Base-by-base conservation (phyloP, 2,888 invertebrate species). In the Cosmia trapezina region DNA sequence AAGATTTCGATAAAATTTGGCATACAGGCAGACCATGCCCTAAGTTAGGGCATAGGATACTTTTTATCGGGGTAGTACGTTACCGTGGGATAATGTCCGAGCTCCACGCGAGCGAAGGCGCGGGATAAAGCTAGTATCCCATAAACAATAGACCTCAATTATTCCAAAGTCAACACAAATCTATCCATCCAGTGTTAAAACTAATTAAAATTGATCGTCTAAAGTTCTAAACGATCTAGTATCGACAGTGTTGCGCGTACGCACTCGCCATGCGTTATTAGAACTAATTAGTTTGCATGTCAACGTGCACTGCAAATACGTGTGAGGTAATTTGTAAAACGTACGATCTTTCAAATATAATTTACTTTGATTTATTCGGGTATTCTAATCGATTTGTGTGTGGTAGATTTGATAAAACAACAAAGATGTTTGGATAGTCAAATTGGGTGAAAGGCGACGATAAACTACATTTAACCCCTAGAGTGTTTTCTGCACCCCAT, bases 201-300 rank as follows among this genome's bases (percentile, higher is more conserved):
- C 49, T 59, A 54, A 75, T 67, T 74, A n/a, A 63, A 59, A 51
- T 22, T 9, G n/a, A 59, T 53, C 17, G 33, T 12, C 22, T 17
- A 28, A 28, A n/a, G n/a, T n/a, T 28, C 28, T 28, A 28, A 62
- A 45, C 47, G 41, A 53, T 49, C 17, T 49, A 12, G 22, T 64
- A 69, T 64, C 49, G 45, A 70, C 56, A 61, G 33, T 8, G 43
- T 19, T 53, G 75, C 63, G 49, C 61, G 17, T 17, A 4, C 64
- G 70, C 51, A 54, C 37, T 17, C 43, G 49, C 12, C 41, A 60
- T 54, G 68, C 68, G 57, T 74, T 74, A n/a, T 56, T 72, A 60
- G 17, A 65, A 43, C 17, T 41, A 41, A 76, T 76, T 65, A 60
- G 59, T 76, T 53, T 19, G 14, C 43, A 56, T 28, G 60, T 70